A percentile compares a stretch with the other conserved stretches of the same genome.
These are phyloP conservation scores for Alouatta palliata DNA, from an alignment of 2,113 vertebrate species.

Conservation along the genomic window DNA sequence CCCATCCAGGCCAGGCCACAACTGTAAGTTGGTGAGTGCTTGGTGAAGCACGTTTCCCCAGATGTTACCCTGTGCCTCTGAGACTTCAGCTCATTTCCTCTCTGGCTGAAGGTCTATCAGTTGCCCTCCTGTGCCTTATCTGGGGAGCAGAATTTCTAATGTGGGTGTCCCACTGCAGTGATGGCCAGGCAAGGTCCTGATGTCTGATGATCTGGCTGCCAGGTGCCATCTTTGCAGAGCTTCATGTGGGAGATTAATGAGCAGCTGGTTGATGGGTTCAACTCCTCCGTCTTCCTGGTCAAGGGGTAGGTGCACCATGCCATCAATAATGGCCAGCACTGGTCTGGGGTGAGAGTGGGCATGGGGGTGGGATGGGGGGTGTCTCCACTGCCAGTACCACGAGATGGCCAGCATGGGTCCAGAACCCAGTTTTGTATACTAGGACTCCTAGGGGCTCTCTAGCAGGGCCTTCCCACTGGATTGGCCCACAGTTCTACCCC, in stretches of 20 bases:
- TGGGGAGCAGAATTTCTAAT: neutral
- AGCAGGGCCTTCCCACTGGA: neutral
- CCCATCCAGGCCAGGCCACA: neutral
- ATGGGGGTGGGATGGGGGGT: no score
- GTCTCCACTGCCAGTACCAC: neutral
- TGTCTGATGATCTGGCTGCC: neutral
- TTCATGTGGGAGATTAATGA: neutral
- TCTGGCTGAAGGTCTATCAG: neutral
- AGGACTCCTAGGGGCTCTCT: neutral
- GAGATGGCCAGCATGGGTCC: neutral
- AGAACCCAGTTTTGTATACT: neutral
- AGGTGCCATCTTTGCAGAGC: neutral
- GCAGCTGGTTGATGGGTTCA: neutral
- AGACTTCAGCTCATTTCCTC: neutral
- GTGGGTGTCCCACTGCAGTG: neutral
- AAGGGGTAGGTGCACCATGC: neutral
- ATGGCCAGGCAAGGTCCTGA: neutral
- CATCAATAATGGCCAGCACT: no score
- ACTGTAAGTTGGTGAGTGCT: neutral
- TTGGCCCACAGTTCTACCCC: neutral
- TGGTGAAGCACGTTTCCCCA: neutral
- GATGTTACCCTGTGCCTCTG: neutral
- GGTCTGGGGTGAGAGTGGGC: no score
- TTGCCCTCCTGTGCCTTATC: neutral
- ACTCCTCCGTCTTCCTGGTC: neutral